These are phyloP conservation scores for Perodicticus potto DNA, from an alignment of 2,797 vertebrate species.

Conservation along the genomic window DNA sequence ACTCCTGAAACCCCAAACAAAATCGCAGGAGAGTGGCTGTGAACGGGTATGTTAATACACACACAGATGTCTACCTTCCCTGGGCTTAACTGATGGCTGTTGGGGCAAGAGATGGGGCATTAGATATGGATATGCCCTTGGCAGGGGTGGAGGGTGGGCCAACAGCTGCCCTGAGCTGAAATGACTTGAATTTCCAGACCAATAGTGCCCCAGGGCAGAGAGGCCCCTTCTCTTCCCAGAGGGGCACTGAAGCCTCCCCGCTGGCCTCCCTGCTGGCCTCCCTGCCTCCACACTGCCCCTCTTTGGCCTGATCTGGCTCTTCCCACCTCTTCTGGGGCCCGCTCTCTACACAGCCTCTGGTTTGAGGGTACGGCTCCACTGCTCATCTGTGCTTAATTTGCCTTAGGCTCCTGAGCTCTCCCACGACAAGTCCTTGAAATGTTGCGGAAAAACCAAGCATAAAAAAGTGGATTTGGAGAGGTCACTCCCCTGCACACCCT, in stretches of 20 bases:
- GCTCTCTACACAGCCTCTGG: neutral
- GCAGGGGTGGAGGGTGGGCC: neutral
- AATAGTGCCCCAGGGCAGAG: neutral
- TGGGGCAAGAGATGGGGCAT: neutral
- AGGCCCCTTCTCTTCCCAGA: neutral
- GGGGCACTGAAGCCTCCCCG: neutral
- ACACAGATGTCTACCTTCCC: neutral
- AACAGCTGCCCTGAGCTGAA: neutral
- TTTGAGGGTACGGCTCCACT: neutral
- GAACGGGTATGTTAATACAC: rapidly evolving
- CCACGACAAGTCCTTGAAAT: neutral
- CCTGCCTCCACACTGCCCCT: neutral
- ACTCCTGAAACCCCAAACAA: slow-evolving; percentile 48
- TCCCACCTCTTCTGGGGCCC: neutral
- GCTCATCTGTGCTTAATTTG: neutral
- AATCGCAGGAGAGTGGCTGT: neutral
- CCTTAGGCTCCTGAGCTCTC: neutral
- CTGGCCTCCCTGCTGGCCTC: neutral
- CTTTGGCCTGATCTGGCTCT: rapidly evolving
- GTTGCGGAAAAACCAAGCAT: neutral
- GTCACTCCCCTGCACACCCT: too few relatives aligned
- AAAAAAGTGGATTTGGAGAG: neutral
- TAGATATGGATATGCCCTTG: neutral
- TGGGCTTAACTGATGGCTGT: neutral
- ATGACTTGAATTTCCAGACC: neutral